These are phyloP conservation scores for Hozukius guyotensis DNA, from an alignment of 2,797 vertebrate species.

Conservation along the genomic window DNA sequence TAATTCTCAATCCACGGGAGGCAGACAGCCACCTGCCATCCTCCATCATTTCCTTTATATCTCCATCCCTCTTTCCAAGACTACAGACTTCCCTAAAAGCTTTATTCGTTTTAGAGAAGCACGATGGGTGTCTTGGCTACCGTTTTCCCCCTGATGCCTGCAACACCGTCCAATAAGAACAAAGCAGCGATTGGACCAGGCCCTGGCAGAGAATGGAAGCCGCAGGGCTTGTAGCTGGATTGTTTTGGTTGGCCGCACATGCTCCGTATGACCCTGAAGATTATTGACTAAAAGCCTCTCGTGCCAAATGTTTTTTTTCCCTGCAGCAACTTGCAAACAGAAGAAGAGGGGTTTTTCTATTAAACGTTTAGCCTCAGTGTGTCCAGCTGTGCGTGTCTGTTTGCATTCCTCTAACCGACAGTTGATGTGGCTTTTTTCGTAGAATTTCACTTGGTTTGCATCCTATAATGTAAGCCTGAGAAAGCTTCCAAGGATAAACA, in stretches of 20 bases:
- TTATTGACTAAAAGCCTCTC: slow-evolving; percentile 53
- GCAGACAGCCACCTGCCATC: slow-evolving; percentile 43
- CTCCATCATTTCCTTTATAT: slow-evolving; percentile 32
- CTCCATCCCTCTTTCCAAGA: slow-evolving; percentile 37
- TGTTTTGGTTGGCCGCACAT: slow-evolving; percentile 70
- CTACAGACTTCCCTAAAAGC: slow-evolving; percentile 34
- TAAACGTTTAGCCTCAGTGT: slow-evolving; percentile 30
- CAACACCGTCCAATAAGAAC: slow-evolving; percentile 47
- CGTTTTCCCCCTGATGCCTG: slow-evolving; percentile 25
- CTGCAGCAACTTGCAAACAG: slow-evolving; percentile 46
- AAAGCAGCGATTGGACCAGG: slow-evolving; percentile 39
- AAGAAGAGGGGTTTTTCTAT: slow-evolving; percentile 22
- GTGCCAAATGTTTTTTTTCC: slow-evolving; percentile 46
- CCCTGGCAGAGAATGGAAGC: slow-evolving; percentile 40
- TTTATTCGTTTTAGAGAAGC: slow-evolving; percentile 53
- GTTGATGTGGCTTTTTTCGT: slow-evolving; percentile 58
- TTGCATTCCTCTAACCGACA: slow-evolving; percentile 33
- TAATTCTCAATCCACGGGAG: slow-evolving; percentile 49
- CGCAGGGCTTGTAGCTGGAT: slow-evolving; percentile 44
- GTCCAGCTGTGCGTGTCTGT: slow-evolving; percentile 47
- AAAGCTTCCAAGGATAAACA: slow-evolving; percentile 56
- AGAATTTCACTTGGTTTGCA: slow-evolving; percentile 32
- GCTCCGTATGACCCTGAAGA: slow-evolving; percentile 64
- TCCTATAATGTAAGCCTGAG: slow-evolving; percentile 53
- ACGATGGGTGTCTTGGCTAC: slow-evolving; percentile 54